phyloP scores from a whole-genome alignment of 2,888 invertebrate genomes.

The Synergus japonicus region DNA sequence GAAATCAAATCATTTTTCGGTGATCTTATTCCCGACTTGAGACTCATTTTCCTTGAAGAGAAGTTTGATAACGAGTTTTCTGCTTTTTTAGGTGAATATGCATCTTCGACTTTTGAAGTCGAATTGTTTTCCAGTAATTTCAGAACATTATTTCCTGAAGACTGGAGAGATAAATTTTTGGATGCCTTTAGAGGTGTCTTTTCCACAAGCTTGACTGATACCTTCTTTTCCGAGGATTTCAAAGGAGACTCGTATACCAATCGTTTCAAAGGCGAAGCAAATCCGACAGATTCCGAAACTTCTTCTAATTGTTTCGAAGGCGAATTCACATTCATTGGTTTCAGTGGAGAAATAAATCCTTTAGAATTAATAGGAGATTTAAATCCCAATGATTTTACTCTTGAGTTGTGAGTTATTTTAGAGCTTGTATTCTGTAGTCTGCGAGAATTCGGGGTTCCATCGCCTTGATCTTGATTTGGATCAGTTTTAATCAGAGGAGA shows the following conservation, averaged over 20 bases:
- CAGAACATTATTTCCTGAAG: background rate
- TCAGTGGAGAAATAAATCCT: conserved; percentile 15
- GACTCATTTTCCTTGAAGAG: background rate
- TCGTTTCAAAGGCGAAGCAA: background rate
- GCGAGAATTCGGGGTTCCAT: background rate
- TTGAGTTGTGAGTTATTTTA: background rate
- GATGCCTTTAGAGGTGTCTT: background rate
- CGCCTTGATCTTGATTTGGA: background rate
- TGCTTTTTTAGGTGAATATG: background rate
- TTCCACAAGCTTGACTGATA: background rate
- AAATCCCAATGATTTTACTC: conserved; percentile 22
- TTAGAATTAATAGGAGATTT: conserved; percentile 7
- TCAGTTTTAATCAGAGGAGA: conserved; percentile 20
- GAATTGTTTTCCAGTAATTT: conserved; percentile 12
- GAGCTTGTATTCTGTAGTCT: background rate
- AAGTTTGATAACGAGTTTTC: background rate
- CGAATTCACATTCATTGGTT: background rate
- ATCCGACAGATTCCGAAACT: background rate
- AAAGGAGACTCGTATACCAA: background rate
- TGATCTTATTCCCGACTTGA: background rate
- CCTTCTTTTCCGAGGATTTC: background rate
- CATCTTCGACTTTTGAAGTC: background rate
- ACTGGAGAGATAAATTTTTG: background rate
- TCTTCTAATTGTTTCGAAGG: background rate
- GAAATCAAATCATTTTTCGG: background rate